Percentiles rank a stretch among this genome's conserved stretches.
Conservation (phyloP, 2,888 invertebrate species). For the Metallyticus violacea region DNA sequence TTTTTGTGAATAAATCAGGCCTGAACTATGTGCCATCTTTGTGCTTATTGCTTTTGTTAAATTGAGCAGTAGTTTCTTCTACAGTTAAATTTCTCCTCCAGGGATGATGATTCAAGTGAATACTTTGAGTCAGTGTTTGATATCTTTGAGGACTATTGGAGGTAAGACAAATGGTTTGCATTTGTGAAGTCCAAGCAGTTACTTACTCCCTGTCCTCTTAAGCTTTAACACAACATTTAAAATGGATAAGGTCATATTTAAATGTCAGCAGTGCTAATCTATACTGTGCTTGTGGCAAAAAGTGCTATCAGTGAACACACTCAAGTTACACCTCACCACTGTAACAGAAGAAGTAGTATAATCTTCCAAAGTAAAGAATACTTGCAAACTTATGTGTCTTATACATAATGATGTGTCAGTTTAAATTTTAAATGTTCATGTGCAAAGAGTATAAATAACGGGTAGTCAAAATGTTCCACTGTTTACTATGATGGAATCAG, state of each 20-base stretch:
- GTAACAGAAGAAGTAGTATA: too few relatives aligned
- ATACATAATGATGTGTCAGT: too few relatives aligned
- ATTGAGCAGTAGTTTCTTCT: background rate
- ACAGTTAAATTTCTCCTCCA: constrained; percentile 47
- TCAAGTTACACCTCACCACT: too few relatives aligned
- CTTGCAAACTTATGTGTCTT: too few relatives aligned
- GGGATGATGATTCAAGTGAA: constrained; percentile 63
- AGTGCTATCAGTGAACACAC: too few relatives aligned
- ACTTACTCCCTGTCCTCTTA: background rate
- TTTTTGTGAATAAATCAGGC: background rate
- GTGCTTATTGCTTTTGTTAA: background rate
- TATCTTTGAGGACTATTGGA: constrained; percentile 62
- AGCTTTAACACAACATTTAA: background rate
- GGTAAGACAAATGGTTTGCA: constrained; percentile 39
- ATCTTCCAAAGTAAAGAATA: too few relatives aligned
- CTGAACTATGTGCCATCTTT: background rate
- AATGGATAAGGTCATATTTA: background rate
- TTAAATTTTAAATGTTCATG: too few relatives aligned
- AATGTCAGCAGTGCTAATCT: too few relatives aligned
- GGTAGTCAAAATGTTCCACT: too few relatives aligned
- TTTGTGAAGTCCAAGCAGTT: background rate
- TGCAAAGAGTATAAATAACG: too few relatives aligned
- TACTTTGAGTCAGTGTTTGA: constrained; percentile 70
- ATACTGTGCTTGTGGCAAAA: too few relatives aligned
- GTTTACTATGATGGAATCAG: too few relatives aligned